A percentile compares a stretch with the other conserved stretches of the same genome.
Conservation (phyloP, 2,888 invertebrate genomes). For the Tupiocoris notatus region DNA sequence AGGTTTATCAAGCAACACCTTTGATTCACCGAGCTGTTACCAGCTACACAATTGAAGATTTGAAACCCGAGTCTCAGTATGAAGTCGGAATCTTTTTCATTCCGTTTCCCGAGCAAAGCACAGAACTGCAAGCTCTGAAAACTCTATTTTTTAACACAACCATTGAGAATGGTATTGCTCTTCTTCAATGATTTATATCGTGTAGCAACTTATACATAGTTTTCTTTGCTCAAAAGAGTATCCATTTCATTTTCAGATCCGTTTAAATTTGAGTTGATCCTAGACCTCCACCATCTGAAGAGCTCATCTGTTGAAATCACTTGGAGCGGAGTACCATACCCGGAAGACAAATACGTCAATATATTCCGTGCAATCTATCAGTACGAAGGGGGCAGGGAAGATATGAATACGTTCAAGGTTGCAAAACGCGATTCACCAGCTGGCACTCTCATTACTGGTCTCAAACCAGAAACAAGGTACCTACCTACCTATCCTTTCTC, state of each 20-base stretch:
- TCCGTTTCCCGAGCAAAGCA: slow-evolving; percentile 75
- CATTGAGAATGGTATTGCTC: slow-evolving; percentile 67
- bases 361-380: slow-evolving; percentile 83
- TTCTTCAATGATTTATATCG: too few species aligned
- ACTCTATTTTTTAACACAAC: slow-evolving; percentile 70
- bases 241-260: slow-evolving; percentile 67
- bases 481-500: too few species aligned
- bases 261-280: slow-evolving; percentile 76
- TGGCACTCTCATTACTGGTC: slow-evolving; percentile 64
- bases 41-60: slow-evolving; percentile 71
- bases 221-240: too few species aligned
- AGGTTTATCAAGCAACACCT: slow-evolving; percentile 79
- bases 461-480: slow-evolving; percentile 69
- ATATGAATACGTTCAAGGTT: slow-evolving; percentile 70
- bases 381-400: slow-evolving; percentile 71
- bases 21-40: slow-evolving; percentile 79
- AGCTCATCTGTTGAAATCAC: slow-evolving; percentile 73
- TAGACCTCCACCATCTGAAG: slow-evolving; percentile 74
- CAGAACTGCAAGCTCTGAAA: slow-evolving; percentile 72
- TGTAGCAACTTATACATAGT: too few species aligned
- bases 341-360: slow-evolving; percentile 85
- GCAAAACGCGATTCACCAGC: slow-evolving; percentile 71
- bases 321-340: slow-evolving; percentile 83
- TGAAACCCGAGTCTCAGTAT: slow-evolving; percentile 75
- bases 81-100: slow-evolving; percentile 81